Percentiles rank a stretch among this genome's conserved stretches.
Evolutionary conservation across 92 coral and sea anemone species (phyloP).

Genomic region (Parazoanthus darwini): DNA sequence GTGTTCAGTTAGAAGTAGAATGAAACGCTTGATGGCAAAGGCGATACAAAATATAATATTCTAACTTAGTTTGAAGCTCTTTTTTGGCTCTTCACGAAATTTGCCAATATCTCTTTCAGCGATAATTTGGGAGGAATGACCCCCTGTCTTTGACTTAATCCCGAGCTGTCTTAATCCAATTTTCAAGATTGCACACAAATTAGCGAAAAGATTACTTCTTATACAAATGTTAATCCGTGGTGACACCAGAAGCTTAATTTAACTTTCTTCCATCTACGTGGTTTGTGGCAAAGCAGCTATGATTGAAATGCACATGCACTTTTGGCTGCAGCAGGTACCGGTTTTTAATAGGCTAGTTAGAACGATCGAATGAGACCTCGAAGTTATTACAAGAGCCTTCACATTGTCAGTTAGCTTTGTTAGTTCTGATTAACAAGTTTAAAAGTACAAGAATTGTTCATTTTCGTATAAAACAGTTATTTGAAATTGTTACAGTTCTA

Average conservation of each 20-base stretch:
- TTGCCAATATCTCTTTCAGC: background rate
- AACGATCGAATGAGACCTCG: background rate
- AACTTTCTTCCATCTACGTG: background rate
- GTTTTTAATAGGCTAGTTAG: background rate
- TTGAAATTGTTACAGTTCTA: no score
- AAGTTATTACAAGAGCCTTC: no score
- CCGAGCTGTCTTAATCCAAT: conserved; percentile 28
- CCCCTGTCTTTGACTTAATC: conserved; percentile 3
- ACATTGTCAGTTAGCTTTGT: background rate
- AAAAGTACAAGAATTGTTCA: background rate
- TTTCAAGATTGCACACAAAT: conserved; percentile 29
- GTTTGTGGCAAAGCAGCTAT: background rate
- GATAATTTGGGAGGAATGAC: background rate
- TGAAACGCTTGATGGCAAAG: no score
- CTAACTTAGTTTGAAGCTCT: no score
- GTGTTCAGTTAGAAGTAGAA: background rate
- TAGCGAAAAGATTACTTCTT: conserved; percentile 27
- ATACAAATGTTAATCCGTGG: conserved; percentile 21
- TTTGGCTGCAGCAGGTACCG: background rate
- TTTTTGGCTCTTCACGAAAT: no score
- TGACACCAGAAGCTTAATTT: conserved; percentile 4
- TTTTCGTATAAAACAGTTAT: background rate
- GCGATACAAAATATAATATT: background rate
- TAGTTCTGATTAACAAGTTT: background rate
- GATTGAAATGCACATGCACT: background rate